Evolutionary conservation across 2,113 vertebrate genomes (phyloP).

Genomic region (Pterophyllum scalare): DNA sequence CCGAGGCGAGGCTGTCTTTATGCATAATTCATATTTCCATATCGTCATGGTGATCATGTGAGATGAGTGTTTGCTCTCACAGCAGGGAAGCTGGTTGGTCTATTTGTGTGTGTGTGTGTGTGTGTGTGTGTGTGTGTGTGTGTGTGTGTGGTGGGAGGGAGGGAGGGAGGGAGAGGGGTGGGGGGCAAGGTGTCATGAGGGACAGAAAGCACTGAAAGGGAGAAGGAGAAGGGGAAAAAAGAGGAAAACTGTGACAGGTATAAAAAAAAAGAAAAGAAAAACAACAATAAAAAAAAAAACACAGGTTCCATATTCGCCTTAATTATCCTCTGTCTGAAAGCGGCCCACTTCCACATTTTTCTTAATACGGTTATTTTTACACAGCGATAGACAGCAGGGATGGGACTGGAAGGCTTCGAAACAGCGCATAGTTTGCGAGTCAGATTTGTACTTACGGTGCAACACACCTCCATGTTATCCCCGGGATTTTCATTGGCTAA

Average conservation of each 20-base stretch:
- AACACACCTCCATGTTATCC: conserved; percentile 21
- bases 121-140: conserved; percentile 18
- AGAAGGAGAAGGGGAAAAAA: not conserved
- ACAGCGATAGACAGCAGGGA: conserved; percentile 13
- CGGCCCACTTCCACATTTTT: conserved; percentile 37
- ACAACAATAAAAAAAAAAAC: not conserved
- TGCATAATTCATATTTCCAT: conserved; percentile 81
- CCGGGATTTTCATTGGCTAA: conserved; percentile 20
- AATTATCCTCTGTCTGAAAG: conserved; percentile 50
- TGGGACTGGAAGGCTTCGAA: conserved; percentile 31
- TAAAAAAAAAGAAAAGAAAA: not conserved
- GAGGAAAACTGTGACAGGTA: conserved; percentile 35
- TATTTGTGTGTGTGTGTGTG: conserved; percentile 12
- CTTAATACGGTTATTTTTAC: conserved; percentile 57
- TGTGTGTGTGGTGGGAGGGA: conserved; percentile 1
- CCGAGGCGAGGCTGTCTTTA: conserved; percentile 65
- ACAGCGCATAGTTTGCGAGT: conserved; percentile 29
- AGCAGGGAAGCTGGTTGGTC: conserved; percentile 66
- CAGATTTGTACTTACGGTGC: conserved; percentile 25
- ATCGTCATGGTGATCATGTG: conserved; percentile 80
- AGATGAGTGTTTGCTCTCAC: conserved; percentile 76
- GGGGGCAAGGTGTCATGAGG: conserved; percentile 51
- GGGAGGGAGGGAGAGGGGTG: not conserved
- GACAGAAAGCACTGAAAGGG: conserved; percentile 46
- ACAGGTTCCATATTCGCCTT: conserved; percentile 21